Base-by-base conservation (phyloP, 1,140 invertebrate genomes). In the Procambarus clarkii region DNA sequence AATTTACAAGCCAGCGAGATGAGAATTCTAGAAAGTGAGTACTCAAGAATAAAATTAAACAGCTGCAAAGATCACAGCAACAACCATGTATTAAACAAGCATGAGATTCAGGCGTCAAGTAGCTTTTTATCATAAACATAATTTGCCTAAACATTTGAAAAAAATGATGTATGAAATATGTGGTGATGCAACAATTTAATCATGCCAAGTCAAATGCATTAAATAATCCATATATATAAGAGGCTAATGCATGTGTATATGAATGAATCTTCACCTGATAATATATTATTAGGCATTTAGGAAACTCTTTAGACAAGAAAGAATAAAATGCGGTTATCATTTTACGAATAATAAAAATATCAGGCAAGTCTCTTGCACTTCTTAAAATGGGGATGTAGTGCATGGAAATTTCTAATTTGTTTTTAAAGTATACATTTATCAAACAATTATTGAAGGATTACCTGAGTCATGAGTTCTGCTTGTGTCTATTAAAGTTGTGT, bases 401-500 rank as follows among this genome's bases (percentile, higher is more conserved):
- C 34, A 18, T 34, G 24, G 5, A 9, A 34, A 74, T 74, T 74
- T 74, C 15, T n/a, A n/a, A 69, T 69, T 69, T 69, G 13, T 7
- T 74, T 74, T 74, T 24, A 15, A 74, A 34, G 69, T 74, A 74
- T 34, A 74, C 69, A 74, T 74, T 34, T 71, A 71, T 71, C n/a
- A 18, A 7, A 74, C 69, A 74, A 74, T 34, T 34, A 74, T 74
- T 74, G 24, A 74, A 74, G 69, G 69, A 81, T 81, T 54, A 81
- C 79, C 79, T 81, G 79, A 81, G 48, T 54, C 79, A 81, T 81
- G 54, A n/a, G 24, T 81, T 34, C 45, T 58, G 54, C 79, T 81
- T 81, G 79, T 81, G 79, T 54, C 54, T 81, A 74, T 44, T 74
- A 74, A 58, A 45, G 79, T 54, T 81, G 79, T 81, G 79, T 81